Base-by-base conservation (phyloP, 2,797 vertebrate genomes). In the Halcyon leucocephala region DNA sequence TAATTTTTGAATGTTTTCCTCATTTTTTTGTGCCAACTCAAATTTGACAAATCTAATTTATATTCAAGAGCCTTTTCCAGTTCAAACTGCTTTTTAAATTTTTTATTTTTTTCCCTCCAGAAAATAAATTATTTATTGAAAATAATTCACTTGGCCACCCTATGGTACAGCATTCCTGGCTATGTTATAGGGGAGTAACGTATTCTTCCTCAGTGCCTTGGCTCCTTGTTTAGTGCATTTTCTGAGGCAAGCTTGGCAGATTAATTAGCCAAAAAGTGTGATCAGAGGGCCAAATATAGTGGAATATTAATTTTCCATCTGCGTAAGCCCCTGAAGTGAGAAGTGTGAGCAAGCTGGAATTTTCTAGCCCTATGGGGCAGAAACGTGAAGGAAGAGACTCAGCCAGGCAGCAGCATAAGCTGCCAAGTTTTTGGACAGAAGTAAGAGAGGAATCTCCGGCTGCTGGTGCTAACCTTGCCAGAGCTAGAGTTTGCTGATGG, bases 101-200 rank as follows among this genome's bases (percentile, higher is more conserved):
- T n/a, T 15, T 11, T 8, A 39, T 26, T 8, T 14, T 9, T 2
- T 0, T 1, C 1, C 49, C 49, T 26, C 2, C 1, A 1, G 20
- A 48, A 65, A 81, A 49, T 15, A 20, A 52, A 66, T 12, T 52
- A 58, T 57, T 70, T 69, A 35, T 80, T 73, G 42, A 67, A 95
- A 82, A 33, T 51, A 64, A 77, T 72, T 89, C 35, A 58, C 13
- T 82, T 84, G 73, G 25, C 21, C 18, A 60, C 18, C 3, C 7
- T 57, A 11, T 14, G 10, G 21, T 67, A 35, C 5, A 65, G 6
- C 21, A 44, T 84, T 84, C 18, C 26, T 82, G 42, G 9, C 16
- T 78, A 11, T n/a, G 26, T 35, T 83, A n/a, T 25, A 62, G 19
- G 24, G 69, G 14, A 66, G 2, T 14, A 58, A 22, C 1, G 0